These are phyloP conservation scores for Eulimnadia texana DNA, from an alignment of 1,140 invertebrate species.

Conservation along the genomic window DNA sequence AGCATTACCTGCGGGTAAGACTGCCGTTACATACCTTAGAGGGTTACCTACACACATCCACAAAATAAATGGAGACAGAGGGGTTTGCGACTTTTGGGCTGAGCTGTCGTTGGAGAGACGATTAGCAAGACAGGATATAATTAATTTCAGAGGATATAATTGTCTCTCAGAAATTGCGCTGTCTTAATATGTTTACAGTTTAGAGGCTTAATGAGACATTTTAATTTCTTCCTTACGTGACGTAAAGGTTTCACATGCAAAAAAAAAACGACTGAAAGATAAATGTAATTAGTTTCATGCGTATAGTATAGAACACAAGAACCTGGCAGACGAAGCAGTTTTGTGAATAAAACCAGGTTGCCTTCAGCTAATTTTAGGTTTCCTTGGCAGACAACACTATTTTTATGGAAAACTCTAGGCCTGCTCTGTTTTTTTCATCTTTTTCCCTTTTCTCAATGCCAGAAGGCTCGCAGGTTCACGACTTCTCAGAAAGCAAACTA, in stretches of 20 bases:
- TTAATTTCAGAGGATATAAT: too few species aligned
- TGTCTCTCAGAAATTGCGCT: too few species aligned
- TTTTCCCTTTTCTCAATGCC: too few species aligned
- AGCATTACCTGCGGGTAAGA: background rate
- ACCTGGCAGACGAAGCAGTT: background rate
- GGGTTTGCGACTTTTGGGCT: background rate
- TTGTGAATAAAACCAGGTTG: background rate
- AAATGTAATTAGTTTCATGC: background rate
- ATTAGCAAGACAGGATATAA: too few species aligned
- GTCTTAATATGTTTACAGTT: too few species aligned
- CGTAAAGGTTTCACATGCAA: too few species aligned
- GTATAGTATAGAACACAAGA: background rate
- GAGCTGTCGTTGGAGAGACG: too few species aligned
- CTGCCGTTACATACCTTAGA: background rate
- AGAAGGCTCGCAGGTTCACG: too few species aligned
- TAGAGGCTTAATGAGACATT: too few species aligned
- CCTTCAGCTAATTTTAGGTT: background rate
- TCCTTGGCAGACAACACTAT: background rate
- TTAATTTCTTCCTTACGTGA: too few species aligned
- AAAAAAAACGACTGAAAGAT: background rate
- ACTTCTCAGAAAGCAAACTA: too few species aligned
- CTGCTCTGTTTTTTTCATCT: background rate
- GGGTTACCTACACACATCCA: background rate
- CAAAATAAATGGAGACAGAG: background rate
- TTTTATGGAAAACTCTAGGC: background rate